A percentile compares a stretch with the other conserved stretches of the same genome.
These are phyloP conservation scores for Atta cephalotes DNA, from an alignment of 1,140 invertebrate genomes.

Conservation along the genomic window DNA sequence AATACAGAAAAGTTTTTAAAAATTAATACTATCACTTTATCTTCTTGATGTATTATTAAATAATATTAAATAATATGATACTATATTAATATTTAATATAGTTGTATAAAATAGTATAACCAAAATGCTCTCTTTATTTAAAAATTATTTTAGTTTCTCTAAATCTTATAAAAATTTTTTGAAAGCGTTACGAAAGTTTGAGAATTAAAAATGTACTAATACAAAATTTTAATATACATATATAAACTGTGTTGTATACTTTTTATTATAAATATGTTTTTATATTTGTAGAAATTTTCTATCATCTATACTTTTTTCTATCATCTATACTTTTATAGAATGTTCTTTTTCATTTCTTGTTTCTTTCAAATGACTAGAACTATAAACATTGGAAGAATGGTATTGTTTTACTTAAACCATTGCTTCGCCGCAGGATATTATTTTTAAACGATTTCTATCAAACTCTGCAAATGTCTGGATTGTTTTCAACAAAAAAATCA, in stretches of 20 bases:
- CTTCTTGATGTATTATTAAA: not conserved
- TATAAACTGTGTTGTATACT: not conserved
- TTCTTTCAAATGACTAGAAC: conserved; percentile 28
- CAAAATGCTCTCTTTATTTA: not conserved
- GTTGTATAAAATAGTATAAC: not conserved
- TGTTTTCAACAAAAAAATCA: not conserved
- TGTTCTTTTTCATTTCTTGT: not conserved
- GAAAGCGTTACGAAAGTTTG: not conserved
- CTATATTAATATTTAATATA: not conserved
- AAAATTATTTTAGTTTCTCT: not conserved
- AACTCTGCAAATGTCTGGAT: conserved; percentile 6
- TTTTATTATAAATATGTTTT: not conserved
- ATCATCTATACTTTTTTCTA: not conserved
- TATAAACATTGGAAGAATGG: conserved; percentile 6
- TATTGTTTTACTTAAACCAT: conserved; percentile 54
- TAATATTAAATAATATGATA: too few species aligned
- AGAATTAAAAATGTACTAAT: not conserved
- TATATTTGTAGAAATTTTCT: not conserved
- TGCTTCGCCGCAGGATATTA: conserved; percentile 25
- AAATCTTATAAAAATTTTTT: not conserved
- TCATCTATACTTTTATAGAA: not conserved
- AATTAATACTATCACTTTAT: not conserved
- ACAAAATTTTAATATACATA: not conserved
- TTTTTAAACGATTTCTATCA: conserved; percentile 39
- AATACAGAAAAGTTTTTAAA: not conserved